phyloP scores from a whole-genome alignment of 2,888 invertebrate genomes.

The Syrista parreyssii region DNA sequence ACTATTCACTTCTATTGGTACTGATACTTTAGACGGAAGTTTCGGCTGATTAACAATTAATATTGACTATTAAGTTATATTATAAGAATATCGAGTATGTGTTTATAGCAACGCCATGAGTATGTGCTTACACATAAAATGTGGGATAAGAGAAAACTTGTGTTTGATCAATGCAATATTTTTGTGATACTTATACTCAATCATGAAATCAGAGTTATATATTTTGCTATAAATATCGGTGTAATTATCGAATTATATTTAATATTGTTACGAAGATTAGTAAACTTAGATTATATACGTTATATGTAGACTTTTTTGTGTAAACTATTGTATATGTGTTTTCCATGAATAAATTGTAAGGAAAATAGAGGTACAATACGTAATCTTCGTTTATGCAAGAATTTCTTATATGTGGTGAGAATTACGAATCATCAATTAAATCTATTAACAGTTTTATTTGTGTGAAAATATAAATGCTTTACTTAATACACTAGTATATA shows the following conservation, averaged over 20 bases:
- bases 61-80: neutral
- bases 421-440: too few relatives aligned
- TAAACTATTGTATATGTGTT: neutral
- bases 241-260: neutral
- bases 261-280: neutral
- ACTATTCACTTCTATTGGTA: neutral
- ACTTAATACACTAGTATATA: too few relatives aligned
- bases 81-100: neutral
- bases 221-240: neutral
- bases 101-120: neutral
- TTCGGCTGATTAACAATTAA: neutral
- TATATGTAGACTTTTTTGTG: neutral
- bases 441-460: too few relatives aligned
- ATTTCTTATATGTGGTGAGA: too few relatives aligned
- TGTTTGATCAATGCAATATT: slow-evolving; percentile 4
- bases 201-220: neutral
- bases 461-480: too few relatives aligned
- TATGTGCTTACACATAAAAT: neutral
- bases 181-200: neutral
- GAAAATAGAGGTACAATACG: neutral
- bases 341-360: neutral
- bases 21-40: neutral
- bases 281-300: neutral
- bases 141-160: neutral
- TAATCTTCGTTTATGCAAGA: neutral